Evolutionary conservation across 1,140 invertebrate genomes (phyloP).

Genomic region (Conus ventricosus): DNA sequence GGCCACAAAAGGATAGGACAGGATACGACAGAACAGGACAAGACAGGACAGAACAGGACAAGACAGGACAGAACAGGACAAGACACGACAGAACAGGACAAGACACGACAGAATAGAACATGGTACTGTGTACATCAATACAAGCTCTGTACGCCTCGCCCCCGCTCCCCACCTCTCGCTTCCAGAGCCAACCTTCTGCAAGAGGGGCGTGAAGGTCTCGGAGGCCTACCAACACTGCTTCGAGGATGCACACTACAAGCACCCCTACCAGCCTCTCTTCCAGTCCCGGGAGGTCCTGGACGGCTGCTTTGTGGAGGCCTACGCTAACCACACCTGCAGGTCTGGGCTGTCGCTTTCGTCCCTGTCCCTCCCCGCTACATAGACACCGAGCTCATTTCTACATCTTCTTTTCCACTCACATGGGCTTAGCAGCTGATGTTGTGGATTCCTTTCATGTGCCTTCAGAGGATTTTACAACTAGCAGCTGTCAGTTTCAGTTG

Average conservation of each 20-base stretch:
- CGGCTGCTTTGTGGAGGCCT: conserved; percentile 32
- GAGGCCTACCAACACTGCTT: conserved; percentile 31
- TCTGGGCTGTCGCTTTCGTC: not conserved
- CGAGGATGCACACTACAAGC: not conserved
- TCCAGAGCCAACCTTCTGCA: conserved; percentile 28
- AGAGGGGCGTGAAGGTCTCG: conserved; percentile 18
- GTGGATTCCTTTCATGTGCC: too few species aligned
- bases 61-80: too few species aligned
- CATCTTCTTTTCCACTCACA: not conserved
- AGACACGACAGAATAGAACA: too few species aligned
- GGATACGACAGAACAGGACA: too few species aligned
- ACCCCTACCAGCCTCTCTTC: conserved; percentile 22
- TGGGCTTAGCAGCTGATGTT: not conserved
- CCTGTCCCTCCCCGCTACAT: not conserved
- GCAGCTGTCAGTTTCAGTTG: too few species aligned
- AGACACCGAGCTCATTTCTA: not conserved
- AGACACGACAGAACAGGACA: too few species aligned
- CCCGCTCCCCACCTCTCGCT: not conserved
- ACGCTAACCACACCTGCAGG: conserved; percentile 30
- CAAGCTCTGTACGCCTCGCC: too few species aligned
- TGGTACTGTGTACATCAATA: too few species aligned
- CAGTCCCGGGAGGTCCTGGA: conserved; percentile 9
- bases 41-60: too few species aligned
- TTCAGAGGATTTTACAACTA: too few species aligned
- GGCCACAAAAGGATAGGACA: too few species aligned